Conservation (phyloP, 2,888 invertebrate genomes). For the Lithosia quadra region DNA sequence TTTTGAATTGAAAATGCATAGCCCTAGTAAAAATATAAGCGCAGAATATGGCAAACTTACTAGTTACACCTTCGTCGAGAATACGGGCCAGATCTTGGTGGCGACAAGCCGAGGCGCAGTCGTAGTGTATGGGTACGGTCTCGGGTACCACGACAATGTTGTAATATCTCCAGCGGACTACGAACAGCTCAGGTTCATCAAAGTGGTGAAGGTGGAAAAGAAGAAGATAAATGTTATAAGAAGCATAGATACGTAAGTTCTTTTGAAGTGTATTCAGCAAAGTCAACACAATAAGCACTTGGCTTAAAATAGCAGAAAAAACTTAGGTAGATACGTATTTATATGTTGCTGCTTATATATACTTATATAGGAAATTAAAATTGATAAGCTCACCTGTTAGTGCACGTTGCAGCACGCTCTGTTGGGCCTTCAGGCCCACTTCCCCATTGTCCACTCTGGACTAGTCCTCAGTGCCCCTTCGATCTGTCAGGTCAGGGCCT, state of each 20-base stretch:
- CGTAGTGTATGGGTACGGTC: conserved; percentile 82
- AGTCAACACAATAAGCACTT: no score
- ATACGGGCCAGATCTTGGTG: conserved; percentile 82
- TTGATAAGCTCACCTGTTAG: no score
- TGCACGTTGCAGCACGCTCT: no score
- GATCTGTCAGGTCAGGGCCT: no score
- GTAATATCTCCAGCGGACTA: conserved; percentile 61
- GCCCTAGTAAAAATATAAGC: conserved; percentile 54
- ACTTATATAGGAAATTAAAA: no score
- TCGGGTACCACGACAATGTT: conserved; percentile 68
- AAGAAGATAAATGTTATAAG: conserved; percentile 79
- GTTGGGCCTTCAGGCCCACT: no score
- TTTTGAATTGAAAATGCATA: conserved; percentile 69
- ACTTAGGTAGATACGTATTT: no score
- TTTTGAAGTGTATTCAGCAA: not conserved
- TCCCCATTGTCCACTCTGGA: no score
- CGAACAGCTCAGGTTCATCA: conserved; percentile 78
- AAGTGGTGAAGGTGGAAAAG: conserved; percentile 79
- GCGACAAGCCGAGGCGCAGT: conserved; percentile 81
- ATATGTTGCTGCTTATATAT: no score
- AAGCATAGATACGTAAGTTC: conserved; percentile 81
- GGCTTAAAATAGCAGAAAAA: no score
- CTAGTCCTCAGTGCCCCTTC: no score
- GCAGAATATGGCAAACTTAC: conserved; percentile 78
- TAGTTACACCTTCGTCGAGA: conserved; percentile 82